Conservation (phyloP, 2,113 vertebrate genomes). For the Gadus chalcogrammus region DNA sequence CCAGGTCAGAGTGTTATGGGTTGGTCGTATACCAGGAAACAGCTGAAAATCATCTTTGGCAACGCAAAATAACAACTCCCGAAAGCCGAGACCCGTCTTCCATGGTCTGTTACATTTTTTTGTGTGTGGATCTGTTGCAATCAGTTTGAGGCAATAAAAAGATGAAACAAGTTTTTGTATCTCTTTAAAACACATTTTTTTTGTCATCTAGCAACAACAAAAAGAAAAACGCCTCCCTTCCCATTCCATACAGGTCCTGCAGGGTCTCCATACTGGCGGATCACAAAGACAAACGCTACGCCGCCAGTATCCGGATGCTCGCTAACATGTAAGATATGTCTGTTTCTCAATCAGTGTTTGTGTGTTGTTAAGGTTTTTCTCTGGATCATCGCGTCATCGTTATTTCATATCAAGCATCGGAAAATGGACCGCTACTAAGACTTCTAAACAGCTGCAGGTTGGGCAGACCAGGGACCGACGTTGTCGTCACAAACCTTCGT, state of each 20-base stretch:
- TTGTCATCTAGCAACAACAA: constrained; percentile 72
- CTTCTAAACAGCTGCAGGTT: constrained; percentile 61
- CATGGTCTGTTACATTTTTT: constrained; percentile 74
- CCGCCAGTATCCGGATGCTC: constrained; percentile 59
- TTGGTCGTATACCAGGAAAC: neutral
- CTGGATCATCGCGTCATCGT: constrained; percentile 42
- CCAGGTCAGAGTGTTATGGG: neutral
- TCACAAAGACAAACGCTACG: constrained; percentile 70
- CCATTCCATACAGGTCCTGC: constrained; percentile 68
- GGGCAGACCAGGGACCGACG: constrained; percentile 61
- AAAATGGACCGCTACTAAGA: constrained; percentile 60
- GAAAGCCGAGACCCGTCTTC: constrained; percentile 47
- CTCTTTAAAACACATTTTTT: constrained; percentile 69
- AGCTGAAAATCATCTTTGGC: constrained; percentile 4
- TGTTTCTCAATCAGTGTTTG: constrained; percentile 47
- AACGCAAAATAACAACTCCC: constrained; percentile 50
- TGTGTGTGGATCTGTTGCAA: constrained; percentile 78
- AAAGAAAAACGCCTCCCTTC: constrained; percentile 67
- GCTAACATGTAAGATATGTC: constrained; percentile 62
- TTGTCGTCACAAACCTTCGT: no score
- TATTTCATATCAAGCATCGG: constrained; percentile 58
- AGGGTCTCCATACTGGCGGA: constrained; percentile 65
- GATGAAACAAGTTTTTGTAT: constrained; percentile 67
- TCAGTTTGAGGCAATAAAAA: constrained; percentile 78
- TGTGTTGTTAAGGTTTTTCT: constrained; percentile 18